Conservation (phyloP, 2,113 vertebrate species). For the Grantiella picta region DNA sequence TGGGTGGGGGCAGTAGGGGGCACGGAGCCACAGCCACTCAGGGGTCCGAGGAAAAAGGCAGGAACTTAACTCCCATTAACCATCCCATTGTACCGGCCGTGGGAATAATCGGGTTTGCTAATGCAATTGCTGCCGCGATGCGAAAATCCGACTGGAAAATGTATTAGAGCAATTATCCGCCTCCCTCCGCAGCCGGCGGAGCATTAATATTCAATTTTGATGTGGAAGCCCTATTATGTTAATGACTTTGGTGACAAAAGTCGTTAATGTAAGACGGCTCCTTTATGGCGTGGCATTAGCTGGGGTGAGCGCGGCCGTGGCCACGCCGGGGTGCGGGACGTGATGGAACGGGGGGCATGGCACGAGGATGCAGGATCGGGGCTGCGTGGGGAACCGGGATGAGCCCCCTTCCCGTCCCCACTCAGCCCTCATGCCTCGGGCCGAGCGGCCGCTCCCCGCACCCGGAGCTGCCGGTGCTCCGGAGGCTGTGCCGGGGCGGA, state of each 20-base stretch:
- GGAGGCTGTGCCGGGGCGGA: neutral
- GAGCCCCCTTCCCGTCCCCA: neutral
- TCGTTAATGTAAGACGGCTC: constrained; percentile 47
- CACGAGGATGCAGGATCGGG: accelerated
- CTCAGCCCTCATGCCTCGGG: accelerated
- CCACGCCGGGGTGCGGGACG: accelerated
- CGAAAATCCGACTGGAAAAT: constrained; percentile 68
- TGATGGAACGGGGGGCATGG: neutral
- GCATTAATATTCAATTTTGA: constrained; percentile 70
- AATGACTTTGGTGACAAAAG: constrained; percentile 67
- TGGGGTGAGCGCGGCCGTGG: neutral
- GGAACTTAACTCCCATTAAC: constrained; percentile 17
- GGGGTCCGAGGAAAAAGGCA: neutral
- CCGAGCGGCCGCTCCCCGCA: neutral
- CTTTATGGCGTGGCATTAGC: constrained; percentile 1
- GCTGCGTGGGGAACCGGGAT: accelerated
- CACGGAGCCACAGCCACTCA: neutral
- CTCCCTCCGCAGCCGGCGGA: constrained; percentile 51
- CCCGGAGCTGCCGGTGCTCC: neutral
- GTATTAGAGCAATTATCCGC: constrained; percentile 67
- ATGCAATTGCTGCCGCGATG: constrained; percentile 44
- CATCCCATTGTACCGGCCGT: constrained; percentile 13
- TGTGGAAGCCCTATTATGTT: constrained; percentile 67
- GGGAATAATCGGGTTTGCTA: constrained; percentile 57
- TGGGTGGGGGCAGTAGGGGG: neutral